Conservation (phyloP, 2,113 vertebrate species). For the Recurvirostra avosetta region DNA sequence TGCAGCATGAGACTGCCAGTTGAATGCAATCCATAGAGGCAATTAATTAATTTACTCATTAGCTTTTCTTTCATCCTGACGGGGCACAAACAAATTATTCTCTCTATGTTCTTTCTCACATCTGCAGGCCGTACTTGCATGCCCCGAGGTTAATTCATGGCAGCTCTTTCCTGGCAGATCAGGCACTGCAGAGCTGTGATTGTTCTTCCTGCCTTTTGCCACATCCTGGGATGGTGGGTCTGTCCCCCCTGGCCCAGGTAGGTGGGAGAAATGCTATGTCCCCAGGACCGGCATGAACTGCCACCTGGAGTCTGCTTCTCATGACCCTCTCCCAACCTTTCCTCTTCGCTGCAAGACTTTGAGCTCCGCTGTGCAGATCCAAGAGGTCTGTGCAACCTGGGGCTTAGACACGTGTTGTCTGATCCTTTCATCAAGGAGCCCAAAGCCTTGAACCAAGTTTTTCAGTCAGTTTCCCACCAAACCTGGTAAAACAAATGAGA, state of each 20-base stretch:
- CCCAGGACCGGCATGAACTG: not conserved
- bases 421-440: not conserved
- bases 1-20: not conserved
- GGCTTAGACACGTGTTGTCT: rapidly evolving
- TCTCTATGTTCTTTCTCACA: not conserved
- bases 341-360: not conserved
- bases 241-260: not conserved
- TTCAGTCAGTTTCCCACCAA: not conserved
- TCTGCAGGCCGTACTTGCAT: not conserved
- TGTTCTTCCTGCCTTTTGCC: not conserved
- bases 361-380: rapidly evolving
- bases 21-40: not conserved
- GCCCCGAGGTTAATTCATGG: not conserved
- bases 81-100: not conserved
- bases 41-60: not conserved
- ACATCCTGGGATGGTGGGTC: not conserved
- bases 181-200: not conserved
- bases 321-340: not conserved
- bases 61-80: not conserved
- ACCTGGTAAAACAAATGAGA: not conserved
- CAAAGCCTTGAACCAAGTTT: not conserved
- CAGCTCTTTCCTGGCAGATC: not conserved
- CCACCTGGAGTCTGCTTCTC: not conserved
- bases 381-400: not conserved
- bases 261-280: not conserved